Evolutionary conservation across 2,888 invertebrate species (phyloP), one percentile per base, ranked within the genome.

Genomic region (Cryptosula pallasiana): DNA sequence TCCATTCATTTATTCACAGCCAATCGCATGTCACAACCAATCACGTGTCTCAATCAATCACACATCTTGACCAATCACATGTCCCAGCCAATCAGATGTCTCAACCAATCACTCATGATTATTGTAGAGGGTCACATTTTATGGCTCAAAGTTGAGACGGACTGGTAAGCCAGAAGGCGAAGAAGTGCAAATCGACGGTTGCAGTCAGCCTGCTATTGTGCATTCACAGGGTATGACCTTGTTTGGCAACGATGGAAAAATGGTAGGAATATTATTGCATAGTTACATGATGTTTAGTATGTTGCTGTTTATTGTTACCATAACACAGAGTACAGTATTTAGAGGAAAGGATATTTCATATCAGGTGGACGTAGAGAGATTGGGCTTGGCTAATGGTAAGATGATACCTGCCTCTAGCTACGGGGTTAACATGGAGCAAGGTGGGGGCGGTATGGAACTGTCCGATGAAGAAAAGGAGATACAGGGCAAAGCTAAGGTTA

Each of bases 211-310:
- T 0, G 91, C 89, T 0, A 86, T 92, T 13, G 88, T 95, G 2
- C 93, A 94, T 79, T 89, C 89, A 0, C 89, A 88, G 20, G 96
- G 97, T 0, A 83, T 97, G 13, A 80, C 95, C 23, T 87, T 98
- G 20, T 89, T 89, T 73, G 92, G 93, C n/a, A 89, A 88, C 74
- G 94, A 96, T 86, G 91, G 91, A 0, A 88, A 89, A 71, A 90
- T 89, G 83, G 91, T 93, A 71, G 86, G 87, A 13, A n/a, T n/a
- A n/a, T n/a, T n/a, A n/a, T n/a, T n/a, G n/a, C n/a, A n/a, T n/a
- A n/a, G n/a, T n/a, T n/a, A n/a, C n/a, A n/a, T n/a, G n/a, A n/a
- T n/a, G n/a, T n/a, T n/a, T n/a, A n/a, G n/a, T n/a, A n/a, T n/a
- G n/a, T n/a, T n/a, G n/a, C n/a, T n/a, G n/a, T n/a, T n/a, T n/a